Base-by-base conservation (phyloP, 2,888 invertebrate species). In the Heteromurus nitidus region DNA sequence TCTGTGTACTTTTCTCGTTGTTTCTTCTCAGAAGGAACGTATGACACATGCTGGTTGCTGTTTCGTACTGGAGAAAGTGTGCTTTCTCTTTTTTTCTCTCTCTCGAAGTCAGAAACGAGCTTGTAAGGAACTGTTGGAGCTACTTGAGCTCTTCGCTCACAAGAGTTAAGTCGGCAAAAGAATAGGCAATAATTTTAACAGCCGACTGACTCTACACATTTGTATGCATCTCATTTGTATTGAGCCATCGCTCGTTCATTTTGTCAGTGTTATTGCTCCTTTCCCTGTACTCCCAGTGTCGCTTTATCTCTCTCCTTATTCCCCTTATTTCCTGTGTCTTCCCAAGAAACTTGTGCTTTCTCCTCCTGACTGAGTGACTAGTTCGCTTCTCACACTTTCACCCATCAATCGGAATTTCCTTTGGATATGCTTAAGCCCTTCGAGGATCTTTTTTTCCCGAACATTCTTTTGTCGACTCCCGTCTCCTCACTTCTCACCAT, bases 211-310 rank as follows among this genome's bases (percentile, higher is more conserved):
- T 76, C 42, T 28, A 9, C 55, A 18, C 55, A 72, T 80, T 80
- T 62, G 77, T 77, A 67, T 79, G 72, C 67, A 80, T 80, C 72
- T 80, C 72, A 73, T 80, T 80, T 80, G 80, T 80, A 80, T 80
- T 80, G 72, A 64, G 67, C 36, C 70, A 67, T 67, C 72, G 72
- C 73, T 80, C 58, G 53, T 70, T 55, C 70, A 64, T 72, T n/a
- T 72, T 80, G 72, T 68, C 76, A 76, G 68, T 67, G 60, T 76
- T 70, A 79, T 79, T 79, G 55, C 53, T 80, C 58, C 72, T 73
- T 65, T 70, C 64, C 58, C 60, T 11, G 20, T 47, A 42, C 24
- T 69, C 72, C 53, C 60, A 68, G 22, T 68, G 67, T 58, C 60
- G 42, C 69, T 69, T 77, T 77, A 74, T 74, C 74, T 73, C 62